These are phyloP conservation scores for Cosmopolites sordidus DNA, from an alignment of 2,888 invertebrate species.

Conservation along the genomic window DNA sequence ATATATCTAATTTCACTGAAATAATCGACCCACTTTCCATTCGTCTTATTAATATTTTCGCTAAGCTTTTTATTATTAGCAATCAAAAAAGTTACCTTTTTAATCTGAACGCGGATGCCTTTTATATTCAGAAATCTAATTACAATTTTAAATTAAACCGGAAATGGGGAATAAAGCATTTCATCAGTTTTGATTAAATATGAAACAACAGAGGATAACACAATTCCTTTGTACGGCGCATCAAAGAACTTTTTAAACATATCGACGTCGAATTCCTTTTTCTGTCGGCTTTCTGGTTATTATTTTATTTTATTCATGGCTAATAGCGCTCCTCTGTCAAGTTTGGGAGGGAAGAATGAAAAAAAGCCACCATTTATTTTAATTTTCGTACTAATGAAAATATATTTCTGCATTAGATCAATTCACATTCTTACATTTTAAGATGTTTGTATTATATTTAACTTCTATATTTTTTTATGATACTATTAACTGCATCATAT, in stretches of 20 bases:
- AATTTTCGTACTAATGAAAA: not conserved
- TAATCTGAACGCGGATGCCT: slow-evolving; percentile 11
- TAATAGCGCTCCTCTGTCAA: slow-evolving; percentile 1
- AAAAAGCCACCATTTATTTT: not conserved
- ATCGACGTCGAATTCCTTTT: slow-evolving; percentile 7
- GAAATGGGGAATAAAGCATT: slow-evolving; percentile 16
- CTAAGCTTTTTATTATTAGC: slow-evolving; percentile 6
- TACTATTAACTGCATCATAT: too few relatives aligned
- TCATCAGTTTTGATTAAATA: slow-evolving; percentile 19
- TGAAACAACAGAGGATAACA: slow-evolving; percentile 17
- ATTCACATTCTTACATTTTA: too few relatives aligned
- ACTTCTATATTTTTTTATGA: too few relatives aligned
- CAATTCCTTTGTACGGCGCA: slow-evolving; percentile 16
- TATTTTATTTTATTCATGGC: slow-evolving; percentile 2
- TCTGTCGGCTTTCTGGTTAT: slow-evolving; percentile 1
- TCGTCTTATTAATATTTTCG: not conserved
- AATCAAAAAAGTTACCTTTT: slow-evolving; percentile 10
- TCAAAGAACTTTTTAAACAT: slow-evolving; percentile 17
- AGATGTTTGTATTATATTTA: too few relatives aligned
- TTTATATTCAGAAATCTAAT: slow-evolving; percentile 15
- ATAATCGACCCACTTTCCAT: not conserved
- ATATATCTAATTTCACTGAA: not conserved
- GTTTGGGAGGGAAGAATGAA: not conserved
- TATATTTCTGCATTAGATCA: too few relatives aligned
- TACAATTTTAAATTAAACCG: slow-evolving; percentile 19